Evolutionary conservation across 2,888 invertebrate genomes (phyloP).

Genomic region (Machimus rusticus): DNA sequence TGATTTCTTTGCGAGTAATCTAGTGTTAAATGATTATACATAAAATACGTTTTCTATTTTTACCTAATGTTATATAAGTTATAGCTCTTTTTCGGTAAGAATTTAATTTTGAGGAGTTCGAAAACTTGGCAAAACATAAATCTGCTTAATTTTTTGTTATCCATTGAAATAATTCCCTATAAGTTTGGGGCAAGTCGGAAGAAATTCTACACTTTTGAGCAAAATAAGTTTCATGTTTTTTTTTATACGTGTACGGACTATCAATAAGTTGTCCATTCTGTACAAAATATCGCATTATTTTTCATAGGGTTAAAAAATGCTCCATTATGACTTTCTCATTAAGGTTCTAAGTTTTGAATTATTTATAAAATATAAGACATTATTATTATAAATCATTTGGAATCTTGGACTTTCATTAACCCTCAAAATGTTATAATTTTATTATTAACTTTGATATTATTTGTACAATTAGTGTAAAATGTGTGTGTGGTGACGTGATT

Average conservation of each 20-base stretch:
- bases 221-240: neutral
- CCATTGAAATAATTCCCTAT: neutral
- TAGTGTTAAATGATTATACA: neutral
- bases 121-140: neutral
- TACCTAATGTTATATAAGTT: neutral
- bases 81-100: neutral
- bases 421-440: neutral
- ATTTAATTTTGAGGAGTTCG: neutral
- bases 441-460: neutral
- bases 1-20: too few relatives aligned
- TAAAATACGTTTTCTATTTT: neutral
- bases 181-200: neutral
- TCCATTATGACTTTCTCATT: neutral
- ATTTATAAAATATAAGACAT: neutral
- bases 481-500: too few relatives aligned
- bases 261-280: neutral
- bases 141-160: neutral
- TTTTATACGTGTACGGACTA: neutral
- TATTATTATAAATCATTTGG: neutral
- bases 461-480: neutral
- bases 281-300: neutral
- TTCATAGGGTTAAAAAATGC: neutral
- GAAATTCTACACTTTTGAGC: neutral
- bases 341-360: neutral
- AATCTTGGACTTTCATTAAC: neutral